Evolutionary conservation across 2,113 vertebrate species (phyloP).

Genomic region (Eulemur macaco): DNA sequence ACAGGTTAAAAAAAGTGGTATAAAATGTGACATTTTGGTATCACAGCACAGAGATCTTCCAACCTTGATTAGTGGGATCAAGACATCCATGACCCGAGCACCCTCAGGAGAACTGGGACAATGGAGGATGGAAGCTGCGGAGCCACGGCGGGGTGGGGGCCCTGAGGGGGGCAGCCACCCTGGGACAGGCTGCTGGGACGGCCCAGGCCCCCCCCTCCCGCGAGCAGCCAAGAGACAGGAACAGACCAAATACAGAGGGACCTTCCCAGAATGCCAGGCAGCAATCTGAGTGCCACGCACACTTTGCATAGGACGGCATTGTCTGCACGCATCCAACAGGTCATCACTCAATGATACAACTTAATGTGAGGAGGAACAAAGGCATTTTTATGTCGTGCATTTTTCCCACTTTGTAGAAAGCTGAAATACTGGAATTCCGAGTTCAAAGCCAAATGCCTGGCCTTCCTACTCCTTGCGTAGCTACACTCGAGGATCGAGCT

Average conservation of each 20-base stretch:
- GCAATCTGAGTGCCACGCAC: fast-evolving
- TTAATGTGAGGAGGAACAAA: background rate
- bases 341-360: background rate
- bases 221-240: background rate
- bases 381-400: background rate
- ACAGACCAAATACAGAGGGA: background rate
- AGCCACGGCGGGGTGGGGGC: background rate
- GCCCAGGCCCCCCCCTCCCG: background rate
- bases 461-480: fast-evolving
- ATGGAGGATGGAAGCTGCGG: fast-evolving
- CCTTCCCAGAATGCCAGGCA: too few species aligned
- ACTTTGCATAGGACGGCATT: fast-evolving
- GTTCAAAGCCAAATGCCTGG: background rate
- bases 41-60: background rate
- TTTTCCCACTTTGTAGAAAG: background rate
- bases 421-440: background rate
- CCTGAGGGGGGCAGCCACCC: fast-evolving
- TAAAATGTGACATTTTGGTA: background rate
- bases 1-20: background rate
- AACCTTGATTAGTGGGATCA: background rate
- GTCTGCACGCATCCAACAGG: background rate
- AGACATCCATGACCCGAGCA: background rate
- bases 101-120: fast-evolving
- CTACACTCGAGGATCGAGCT: background rate
- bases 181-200: background rate